A percentile compares a stretch with the other conserved stretches of the same genome.
Conservation (phyloP, 2,113 vertebrate genomes). For the Lagopus leucura region DNA sequence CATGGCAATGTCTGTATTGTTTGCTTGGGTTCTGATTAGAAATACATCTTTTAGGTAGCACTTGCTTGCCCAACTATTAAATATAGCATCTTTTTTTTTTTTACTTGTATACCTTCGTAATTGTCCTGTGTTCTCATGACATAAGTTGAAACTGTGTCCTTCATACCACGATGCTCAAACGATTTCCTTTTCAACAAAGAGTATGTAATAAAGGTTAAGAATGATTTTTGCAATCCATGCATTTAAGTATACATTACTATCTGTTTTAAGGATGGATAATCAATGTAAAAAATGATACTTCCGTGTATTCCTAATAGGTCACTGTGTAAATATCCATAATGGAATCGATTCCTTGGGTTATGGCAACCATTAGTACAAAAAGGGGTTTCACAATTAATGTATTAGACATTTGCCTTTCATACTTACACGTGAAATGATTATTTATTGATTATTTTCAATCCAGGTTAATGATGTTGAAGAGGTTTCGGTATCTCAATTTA, state of each 20-base stretch:
- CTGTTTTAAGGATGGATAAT: conserved; percentile 72
- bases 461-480: conserved; percentile 54
- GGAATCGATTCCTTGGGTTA: conserved; percentile 70
- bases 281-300: conserved; percentile 74
- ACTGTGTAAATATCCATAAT: conserved; percentile 78
- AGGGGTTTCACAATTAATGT: conserved; percentile 68
- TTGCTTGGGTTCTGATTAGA: background rate
- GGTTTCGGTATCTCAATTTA: conserved; percentile 51
- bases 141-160: conserved; percentile 68
- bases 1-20: background rate
- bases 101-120: conserved; percentile 21
- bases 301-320: conserved; percentile 71
- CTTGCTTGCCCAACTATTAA: background rate
- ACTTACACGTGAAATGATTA: conserved; percentile 62
- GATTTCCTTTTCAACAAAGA: conserved; percentile 76
- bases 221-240: conserved; percentile 71
- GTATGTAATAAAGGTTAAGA: conserved; percentile 76
- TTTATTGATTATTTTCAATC: conserved; percentile 72
- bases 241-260: conserved; percentile 72
- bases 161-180: conserved; percentile 55
- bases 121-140: conserved; percentile 41
- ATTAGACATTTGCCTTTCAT: conserved; percentile 61
- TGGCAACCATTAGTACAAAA: conserved; percentile 69
- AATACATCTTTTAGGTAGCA: background rate
- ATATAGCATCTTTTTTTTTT: background rate